Base-by-base conservation (phyloP, 2,113 vertebrate genomes). In the Astatoreochromis straeleni region DNA sequence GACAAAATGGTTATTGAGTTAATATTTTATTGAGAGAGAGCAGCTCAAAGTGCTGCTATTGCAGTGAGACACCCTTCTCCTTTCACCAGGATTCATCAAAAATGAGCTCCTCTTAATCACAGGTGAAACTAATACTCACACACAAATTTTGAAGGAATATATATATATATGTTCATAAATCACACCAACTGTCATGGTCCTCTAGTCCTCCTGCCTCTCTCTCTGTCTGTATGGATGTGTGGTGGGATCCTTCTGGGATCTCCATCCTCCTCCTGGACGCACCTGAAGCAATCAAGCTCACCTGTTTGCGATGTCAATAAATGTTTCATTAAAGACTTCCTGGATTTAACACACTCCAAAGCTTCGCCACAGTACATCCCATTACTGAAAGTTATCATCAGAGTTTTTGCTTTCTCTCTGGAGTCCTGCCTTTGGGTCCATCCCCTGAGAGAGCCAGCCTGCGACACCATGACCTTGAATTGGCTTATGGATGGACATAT, bases 391-490 rank as follows among this genome's bases (percentile, higher is more conserved):
- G 21, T 13, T 55, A 55, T 55, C 53, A 21, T 21, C n/a, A 24
- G 2, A 55, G 11, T 55, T 55, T 0, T 12, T 7, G 11, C 53
- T 24, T 55, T 55, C 53, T 24, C 0, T 55, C 53, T 55, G n/a
- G n/a, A 55, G 53, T 55, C n/a, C 6, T 24, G n/a, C 53, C n/a
- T 55, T 55, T 55, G 53, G 21, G 53, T 55, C 53, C 21, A 7
- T 55, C 6, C n/a, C 11, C 53, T 55, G 53, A 24, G 10, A 24
- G 21, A 24, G 4, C 0, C 55, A 57, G 55, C 21, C 21, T 7
- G 11, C 4, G 0, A 53, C 9, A 21, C 5, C 54, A 5, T 57
- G 3, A 57, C 24, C 6, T 0, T 26, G 12, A 57, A 29, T 26
- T 57, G 7, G 54, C 54, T 57, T 57, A 57, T 5, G 54, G 54